Base-by-base conservation (phyloP, 2,888 invertebrate species). In the Tiliacea citrago region DNA sequence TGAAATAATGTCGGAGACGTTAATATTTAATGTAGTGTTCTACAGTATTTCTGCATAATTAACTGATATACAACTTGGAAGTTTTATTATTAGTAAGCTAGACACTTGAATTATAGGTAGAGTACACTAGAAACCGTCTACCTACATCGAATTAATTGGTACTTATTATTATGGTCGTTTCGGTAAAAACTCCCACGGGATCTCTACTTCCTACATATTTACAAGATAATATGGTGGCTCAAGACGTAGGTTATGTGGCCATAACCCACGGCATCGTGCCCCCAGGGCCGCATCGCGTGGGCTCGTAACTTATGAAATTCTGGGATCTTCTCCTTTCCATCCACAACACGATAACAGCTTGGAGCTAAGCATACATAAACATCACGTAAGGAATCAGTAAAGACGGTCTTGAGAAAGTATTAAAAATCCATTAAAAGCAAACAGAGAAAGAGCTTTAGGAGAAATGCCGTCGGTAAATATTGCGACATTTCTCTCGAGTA, bases 401-500 rank as follows among this genome's bases (percentile, higher is more conserved):
- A 58, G 13, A 47, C 57, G 45, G 12, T 47, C 39, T 55, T 49
- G 53, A 77, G 8, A 66, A 75, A 61, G 45, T 72, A 75, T 61
- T 80, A 81, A n/a, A 24, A 78, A 81, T 66, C 61, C 76, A 68
- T 81, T 76, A 67, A 45, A 55, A 47, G 57, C 16, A 76, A 47
- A 68, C 53, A n/a, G 42, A 79, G 51, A 57, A 58, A 62, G 29
- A 53, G 51, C 35, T 81, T 53, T 51, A 53, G n/a, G 29, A 75
- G 45, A 67, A 57, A 67, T 47, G 0, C 67, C 29, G 42, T 24
- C 53, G n/a, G 57, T 47, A 81, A 53, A 81, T 58, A 76, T 47
- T 58, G 47, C n/a, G 47, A 78, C 16, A 62, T 63, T 81, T 75
- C 57, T 76, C 62, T 53, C 16, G 47, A 76, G 57, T 53, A 53